Evolutionary conservation across 2,888 invertebrate genomes (phyloP).

Genomic region (Drosophila merina): DNA sequence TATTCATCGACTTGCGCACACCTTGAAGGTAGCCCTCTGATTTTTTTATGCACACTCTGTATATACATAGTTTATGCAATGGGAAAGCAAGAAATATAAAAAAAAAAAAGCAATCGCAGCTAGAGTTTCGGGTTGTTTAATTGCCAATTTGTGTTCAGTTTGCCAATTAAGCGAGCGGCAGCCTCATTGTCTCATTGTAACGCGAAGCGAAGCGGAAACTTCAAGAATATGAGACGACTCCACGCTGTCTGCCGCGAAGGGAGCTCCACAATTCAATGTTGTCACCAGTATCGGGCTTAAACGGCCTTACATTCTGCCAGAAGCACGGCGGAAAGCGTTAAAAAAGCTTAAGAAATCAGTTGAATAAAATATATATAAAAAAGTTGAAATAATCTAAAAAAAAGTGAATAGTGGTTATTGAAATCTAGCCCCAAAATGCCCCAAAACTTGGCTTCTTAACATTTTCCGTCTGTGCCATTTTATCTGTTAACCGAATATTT

Average conservation of each 20-base stretch:
- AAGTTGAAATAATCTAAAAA: background rate
- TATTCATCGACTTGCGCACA: slow-evolving; percentile 38
- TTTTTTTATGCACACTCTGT: background rate
- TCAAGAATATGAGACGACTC: slow-evolving; percentile 48
- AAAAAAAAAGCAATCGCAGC: slow-evolving; percentile 44
- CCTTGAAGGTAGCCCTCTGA: slow-evolving; percentile 26
- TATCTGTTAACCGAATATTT: background rate
- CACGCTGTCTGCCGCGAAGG: slow-evolving; percentile 54
- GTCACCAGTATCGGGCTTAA: slow-evolving; percentile 6
- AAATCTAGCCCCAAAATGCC: no score
- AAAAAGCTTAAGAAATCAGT: background rate
- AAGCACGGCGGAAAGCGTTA: background rate
- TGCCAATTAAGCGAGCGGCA: slow-evolving; percentile 59
- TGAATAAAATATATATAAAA: background rate
- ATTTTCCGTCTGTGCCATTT: background rate
- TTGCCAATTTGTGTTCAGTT: slow-evolving; percentile 52
- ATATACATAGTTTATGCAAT: slow-evolving; percentile 36
- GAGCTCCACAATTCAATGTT: slow-evolving; percentile 13
- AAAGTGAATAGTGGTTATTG: no score
- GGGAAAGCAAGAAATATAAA: background rate
- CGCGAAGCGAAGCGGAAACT: slow-evolving; percentile 65
- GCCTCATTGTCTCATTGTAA: slow-evolving; percentile 56
- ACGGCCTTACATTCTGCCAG: slow-evolving; percentile 12
- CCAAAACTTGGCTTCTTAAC: no score
- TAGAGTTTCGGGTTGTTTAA: slow-evolving; percentile 53